These are phyloP conservation scores for Paralichthys olivaceus DNA, from an alignment of 2,113 vertebrate species.

Conservation along the genomic window DNA sequence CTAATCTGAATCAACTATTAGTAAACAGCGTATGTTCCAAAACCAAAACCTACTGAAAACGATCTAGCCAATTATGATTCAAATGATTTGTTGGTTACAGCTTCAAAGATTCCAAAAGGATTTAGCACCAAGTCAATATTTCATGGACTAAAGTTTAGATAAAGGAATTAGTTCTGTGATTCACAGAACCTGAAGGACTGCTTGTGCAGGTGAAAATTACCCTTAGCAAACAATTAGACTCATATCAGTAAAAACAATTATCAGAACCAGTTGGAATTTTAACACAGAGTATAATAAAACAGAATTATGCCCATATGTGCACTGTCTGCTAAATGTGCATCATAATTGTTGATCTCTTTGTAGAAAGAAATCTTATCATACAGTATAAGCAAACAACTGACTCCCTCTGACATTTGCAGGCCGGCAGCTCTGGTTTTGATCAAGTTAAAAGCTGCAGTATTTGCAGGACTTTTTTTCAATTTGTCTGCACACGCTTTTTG, in stretches of 20 bases:
- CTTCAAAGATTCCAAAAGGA: too few relatives aligned
- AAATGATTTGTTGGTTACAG: too few relatives aligned
- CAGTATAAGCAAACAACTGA: slow-evolving; percentile 15
- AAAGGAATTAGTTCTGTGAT: background rate
- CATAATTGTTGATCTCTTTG: background rate
- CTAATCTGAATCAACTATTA: background rate
- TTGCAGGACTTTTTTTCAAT: too few relatives aligned
- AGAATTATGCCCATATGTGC: background rate
- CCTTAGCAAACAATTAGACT: background rate
- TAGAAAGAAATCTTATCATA: slow-evolving; percentile 29
- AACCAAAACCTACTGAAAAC: too few relatives aligned
- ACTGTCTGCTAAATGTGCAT: background rate
- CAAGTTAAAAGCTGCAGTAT: background rate
- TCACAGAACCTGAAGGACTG: slow-evolving; percentile 2
- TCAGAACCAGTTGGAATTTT: background rate
- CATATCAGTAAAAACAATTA: background rate
- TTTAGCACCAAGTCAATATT: background rate
- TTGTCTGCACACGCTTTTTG: too few relatives aligned
- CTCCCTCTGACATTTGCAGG: background rate
- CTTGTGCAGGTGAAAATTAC: slow-evolving; percentile 14
- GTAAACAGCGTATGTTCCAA: background rate
- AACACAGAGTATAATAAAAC: background rate
- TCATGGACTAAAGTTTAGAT: background rate
- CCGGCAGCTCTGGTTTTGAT: background rate
- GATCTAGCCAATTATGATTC: too few relatives aligned